Percentiles rank a stretch among this genome's conserved stretches.
Evolutionary conservation across 2,113 vertebrate genomes (phyloP).

Genomic region (Shinisaurus crocodilurus): DNA sequence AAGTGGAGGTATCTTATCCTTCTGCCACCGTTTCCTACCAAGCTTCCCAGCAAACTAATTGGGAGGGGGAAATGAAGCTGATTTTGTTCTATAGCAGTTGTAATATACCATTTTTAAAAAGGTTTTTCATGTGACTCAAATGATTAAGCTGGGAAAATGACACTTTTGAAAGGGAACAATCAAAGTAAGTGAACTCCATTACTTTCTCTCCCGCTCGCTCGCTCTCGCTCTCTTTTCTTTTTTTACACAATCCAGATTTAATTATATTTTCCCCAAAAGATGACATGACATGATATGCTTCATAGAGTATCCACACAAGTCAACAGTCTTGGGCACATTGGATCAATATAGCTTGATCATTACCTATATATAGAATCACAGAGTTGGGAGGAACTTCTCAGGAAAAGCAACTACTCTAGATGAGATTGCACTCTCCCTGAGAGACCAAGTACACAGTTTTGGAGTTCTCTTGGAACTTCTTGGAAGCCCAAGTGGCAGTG

Average conservation of each 20-base stretch:
- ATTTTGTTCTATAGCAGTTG: not conserved
- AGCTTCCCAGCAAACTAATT: not conserved
- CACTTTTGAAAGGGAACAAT: not conserved
- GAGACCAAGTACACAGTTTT: too few relatives aligned
- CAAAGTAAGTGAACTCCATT: not conserved
- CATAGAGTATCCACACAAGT: too few relatives aligned
- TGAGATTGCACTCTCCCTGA: too few relatives aligned
- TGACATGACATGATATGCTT: not conserved
- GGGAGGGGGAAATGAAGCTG: not conserved
- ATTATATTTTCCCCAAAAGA: not conserved
- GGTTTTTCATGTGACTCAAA: not conserved
- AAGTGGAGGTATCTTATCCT: not conserved
- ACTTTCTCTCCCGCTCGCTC: not conserved
- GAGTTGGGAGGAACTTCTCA: too few relatives aligned
- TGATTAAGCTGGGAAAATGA: not conserved
- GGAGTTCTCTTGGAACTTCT: too few relatives aligned
- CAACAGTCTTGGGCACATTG: too few relatives aligned
- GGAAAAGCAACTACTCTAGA: too few relatives aligned
- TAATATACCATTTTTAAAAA: not conserved
- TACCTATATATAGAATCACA: too few relatives aligned
- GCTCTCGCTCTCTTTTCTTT: not conserved
- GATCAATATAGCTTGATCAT: too few relatives aligned
- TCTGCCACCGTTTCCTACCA: not conserved
- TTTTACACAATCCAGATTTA: not conserved
- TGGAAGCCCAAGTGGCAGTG: too few relatives aligned